phyloP scores from a whole-genome alignment of 2,888 invertebrate genomes.

The Erebia palarica region DNA sequence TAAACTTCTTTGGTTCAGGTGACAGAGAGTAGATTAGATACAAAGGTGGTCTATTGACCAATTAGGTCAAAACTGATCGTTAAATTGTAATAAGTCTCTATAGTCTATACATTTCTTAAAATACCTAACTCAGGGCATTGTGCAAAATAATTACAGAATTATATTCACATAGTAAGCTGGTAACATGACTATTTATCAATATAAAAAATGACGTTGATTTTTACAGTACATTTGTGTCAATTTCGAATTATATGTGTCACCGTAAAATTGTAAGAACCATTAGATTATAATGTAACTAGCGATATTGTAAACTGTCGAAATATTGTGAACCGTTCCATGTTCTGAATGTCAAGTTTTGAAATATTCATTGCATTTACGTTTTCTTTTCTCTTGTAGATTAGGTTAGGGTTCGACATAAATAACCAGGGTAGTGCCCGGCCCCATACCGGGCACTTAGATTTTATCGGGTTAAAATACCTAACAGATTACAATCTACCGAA shows the following conservation, averaged over 20 bases:
- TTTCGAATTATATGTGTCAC: neutral
- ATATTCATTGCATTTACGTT: too few relatives aligned
- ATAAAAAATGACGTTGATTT: constrained; percentile 14
- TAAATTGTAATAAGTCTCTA: neutral
- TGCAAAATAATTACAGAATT: constrained; percentile 16
- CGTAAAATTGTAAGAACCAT: too few relatives aligned
- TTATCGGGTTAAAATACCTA: too few relatives aligned
- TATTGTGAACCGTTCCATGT: too few relatives aligned
- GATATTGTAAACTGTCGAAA: too few relatives aligned
- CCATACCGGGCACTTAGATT: too few relatives aligned
- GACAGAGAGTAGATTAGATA: neutral
- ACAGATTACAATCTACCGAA: too few relatives aligned
- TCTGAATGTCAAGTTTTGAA: too few relatives aligned
- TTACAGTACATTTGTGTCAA: constrained; percentile 7
- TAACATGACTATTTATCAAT: constrained; percentile 33
- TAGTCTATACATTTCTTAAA: constrained; percentile 8
- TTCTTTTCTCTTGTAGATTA: too few relatives aligned
- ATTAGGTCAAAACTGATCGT: neutral
- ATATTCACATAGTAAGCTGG: constrained; percentile 32
- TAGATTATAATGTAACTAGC: too few relatives aligned
- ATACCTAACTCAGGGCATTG: constrained; percentile 1
- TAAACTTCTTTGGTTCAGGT: constrained; percentile 12
- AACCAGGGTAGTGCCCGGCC: too few relatives aligned
- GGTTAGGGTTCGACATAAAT: too few relatives aligned
- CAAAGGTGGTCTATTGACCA: neutral